Evolutionary conservation across 2,113 vertebrate genomes (phyloP).

Genomic region (Alligator mississippiensis): DNA sequence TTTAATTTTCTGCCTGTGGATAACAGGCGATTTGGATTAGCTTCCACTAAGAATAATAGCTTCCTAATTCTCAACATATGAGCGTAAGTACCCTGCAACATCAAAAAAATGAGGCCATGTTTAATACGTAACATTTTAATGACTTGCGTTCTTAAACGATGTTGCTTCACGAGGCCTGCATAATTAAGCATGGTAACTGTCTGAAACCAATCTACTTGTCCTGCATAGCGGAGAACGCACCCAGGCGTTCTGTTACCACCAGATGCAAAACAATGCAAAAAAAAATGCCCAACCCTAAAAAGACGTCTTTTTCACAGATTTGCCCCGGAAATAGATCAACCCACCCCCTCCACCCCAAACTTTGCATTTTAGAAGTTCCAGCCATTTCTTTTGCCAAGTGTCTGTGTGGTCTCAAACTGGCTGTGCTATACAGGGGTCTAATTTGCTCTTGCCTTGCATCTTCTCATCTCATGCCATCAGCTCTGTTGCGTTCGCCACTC

Average conservation of each 20-base stretch:
- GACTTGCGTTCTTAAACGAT: neutral
- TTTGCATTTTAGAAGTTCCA: neutral
- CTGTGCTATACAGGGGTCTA: neutral
- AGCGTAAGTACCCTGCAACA: conserved; percentile 23
- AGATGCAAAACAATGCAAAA: neutral
- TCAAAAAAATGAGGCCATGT: conserved; percentile 9
- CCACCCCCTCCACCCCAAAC: neutral
- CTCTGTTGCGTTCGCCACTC: rapidly evolving
- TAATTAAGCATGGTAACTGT: neutral
- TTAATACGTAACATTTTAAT: neutral
- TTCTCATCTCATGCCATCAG: neutral
- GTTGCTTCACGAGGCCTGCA: neutral
- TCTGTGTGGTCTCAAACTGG: rapidly evolving
- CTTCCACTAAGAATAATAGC: conserved; percentile 33
- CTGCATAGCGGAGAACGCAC: neutral
- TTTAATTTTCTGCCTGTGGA: conserved; percentile 63
- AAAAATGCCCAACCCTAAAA: neutral
- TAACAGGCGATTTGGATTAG: conserved; percentile 55
- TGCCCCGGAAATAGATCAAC: rapidly evolving
- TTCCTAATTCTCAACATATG: conserved; percentile 65
- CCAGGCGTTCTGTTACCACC: rapidly evolving
- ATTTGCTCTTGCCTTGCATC: neutral
- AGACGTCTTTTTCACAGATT: neutral
- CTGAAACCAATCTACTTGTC: neutral
- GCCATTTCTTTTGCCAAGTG: rapidly evolving